Base-by-base conservation (phyloP, 1,140 invertebrate species). In the Drosophila auraria region DNA sequence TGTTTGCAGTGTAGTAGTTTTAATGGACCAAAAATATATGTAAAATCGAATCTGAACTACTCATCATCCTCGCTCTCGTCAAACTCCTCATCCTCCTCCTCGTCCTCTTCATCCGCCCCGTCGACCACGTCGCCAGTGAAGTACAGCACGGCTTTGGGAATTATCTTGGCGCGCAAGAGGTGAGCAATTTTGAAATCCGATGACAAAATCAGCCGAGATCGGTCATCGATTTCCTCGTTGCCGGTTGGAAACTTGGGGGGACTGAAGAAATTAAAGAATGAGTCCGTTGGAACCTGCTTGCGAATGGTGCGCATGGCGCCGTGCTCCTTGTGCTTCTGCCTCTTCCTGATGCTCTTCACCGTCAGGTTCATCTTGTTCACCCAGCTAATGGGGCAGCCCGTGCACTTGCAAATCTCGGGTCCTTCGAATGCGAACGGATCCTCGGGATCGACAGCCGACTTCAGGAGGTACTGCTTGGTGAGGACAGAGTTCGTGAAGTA, bases 191-290 rank as follows among this genome's bases (percentile, higher is more conserved):
- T 98, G 94, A 98, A 99, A 94, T 99, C 98, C 72, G 96, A 96
- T 5, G 96, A 97, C 73, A 99, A 93, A 59, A 98, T 93, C 81
- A 96, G 95, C 27, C 94, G 94, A 20, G 95, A 94, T 36, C 97
- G 96, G 83, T 97, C 96, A 72, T 93, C 92, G 47, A 97, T 94
- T 65, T 97, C 96, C 76, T 93, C 94, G 82, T 94, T 94, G 91
- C 95, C 95, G 63, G 95, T 94, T 57, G 95, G 94, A 68, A 96
- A 94, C 65, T 93, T 93, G 62, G 98, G 98, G 44, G 98, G 98
- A 77, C 95, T 96, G 94, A 99, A 99, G 95, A 99, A 99, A 93
- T 99, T 99, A 94, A 99, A 99, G 94, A 99, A 99, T 0, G 98
- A 99, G 93, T 97, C 97, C 58, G 97, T 97, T 81, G 96, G 97